Evolutionary conservation across 2,797 vertebrate genomes (phyloP).

Genomic region (Hylomyscus alleni): DNA sequence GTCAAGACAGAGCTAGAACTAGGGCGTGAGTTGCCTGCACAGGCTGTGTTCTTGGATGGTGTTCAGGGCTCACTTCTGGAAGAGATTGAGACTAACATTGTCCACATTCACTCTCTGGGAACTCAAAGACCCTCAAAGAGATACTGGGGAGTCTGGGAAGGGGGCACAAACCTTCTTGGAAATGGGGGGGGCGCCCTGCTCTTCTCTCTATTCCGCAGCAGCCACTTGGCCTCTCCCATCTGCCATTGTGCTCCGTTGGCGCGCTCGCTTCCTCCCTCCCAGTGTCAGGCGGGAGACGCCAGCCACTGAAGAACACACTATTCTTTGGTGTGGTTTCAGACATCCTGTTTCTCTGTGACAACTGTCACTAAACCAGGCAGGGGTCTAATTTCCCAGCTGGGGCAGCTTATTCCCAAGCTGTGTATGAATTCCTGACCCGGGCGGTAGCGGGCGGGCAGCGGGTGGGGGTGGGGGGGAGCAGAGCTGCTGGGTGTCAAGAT

Average conservation of each 20-base stretch:
- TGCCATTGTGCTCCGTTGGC: neutral
- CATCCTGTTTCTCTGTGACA: conserved; percentile 57
- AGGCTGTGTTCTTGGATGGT: neutral
- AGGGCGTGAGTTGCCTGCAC: rapidly evolving
- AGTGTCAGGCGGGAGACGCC: neutral
- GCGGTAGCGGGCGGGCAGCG: too few relatives aligned
- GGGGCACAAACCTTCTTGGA: neutral
- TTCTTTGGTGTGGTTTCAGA: conserved; percentile 44
- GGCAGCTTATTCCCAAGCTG: neutral
- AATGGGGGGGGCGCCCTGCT: neutral
- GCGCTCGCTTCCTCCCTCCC: neutral
- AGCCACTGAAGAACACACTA: conserved; percentile 4
- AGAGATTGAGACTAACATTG: neutral
- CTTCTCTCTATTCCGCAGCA: neutral
- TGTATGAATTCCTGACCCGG: neutral
- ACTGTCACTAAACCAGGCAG: conserved; percentile 13
- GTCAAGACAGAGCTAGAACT: neutral
- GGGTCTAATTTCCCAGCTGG: conserved; percentile 4
- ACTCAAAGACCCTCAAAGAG: neutral
- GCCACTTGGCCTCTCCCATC: conserved; percentile 22
- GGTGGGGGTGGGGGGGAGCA: neutral
- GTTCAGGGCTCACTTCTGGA: neutral
- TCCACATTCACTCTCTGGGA: neutral
- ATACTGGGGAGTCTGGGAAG: neutral
- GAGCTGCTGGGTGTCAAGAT: neutral